phyloP scores from a whole-genome alignment of 1,140 invertebrate genomes.

The Hycleus cichorii region DNA sequence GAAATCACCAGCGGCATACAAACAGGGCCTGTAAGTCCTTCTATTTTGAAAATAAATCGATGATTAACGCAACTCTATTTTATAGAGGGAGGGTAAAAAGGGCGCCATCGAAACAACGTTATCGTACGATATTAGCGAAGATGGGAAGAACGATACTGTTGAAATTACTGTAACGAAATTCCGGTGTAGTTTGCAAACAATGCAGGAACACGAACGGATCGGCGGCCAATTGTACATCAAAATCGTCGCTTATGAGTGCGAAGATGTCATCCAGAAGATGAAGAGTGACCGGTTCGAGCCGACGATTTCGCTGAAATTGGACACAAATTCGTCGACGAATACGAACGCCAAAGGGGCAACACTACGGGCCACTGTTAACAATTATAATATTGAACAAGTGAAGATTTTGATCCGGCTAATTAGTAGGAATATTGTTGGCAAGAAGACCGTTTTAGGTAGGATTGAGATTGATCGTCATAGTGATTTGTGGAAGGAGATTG shows the following conservation, averaged over 20 bases:
- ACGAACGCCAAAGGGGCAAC: conserved; percentile 4
- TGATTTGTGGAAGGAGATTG: conserved; percentile 34
- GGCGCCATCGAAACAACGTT: conserved; percentile 58
- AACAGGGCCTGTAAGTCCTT: conserved; percentile 44
- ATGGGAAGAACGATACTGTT: conserved; percentile 52
- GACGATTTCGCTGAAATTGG: conserved; percentile 51
- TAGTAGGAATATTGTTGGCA: conserved; percentile 42
- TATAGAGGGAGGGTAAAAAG: conserved; percentile 58
- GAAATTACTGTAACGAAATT: conserved; percentile 53
- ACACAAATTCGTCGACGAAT: conserved; percentile 13
- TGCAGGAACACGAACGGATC: conserved; percentile 59
- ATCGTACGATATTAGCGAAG: conserved; percentile 52
- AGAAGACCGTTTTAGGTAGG: conserved; percentile 50
- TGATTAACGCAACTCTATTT: conserved; percentile 9
- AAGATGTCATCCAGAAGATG: conserved; percentile 63
- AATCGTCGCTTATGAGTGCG: conserved; percentile 61
- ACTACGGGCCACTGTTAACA: conserved; percentile 45
- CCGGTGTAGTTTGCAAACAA: conserved; percentile 57
- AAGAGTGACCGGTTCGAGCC: conserved; percentile 65
- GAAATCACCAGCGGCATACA: conserved; percentile 57
- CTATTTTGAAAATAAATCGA: background rate
- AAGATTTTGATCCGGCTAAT: conserved; percentile 35
- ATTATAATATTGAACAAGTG: conserved; percentile 45
- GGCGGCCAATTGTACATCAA: conserved; percentile 66
- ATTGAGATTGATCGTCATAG: conserved; percentile 42